phyloP scores from a whole-genome alignment of 2,113 vertebrate species.

The Neolamprologus falcicula region DNA sequence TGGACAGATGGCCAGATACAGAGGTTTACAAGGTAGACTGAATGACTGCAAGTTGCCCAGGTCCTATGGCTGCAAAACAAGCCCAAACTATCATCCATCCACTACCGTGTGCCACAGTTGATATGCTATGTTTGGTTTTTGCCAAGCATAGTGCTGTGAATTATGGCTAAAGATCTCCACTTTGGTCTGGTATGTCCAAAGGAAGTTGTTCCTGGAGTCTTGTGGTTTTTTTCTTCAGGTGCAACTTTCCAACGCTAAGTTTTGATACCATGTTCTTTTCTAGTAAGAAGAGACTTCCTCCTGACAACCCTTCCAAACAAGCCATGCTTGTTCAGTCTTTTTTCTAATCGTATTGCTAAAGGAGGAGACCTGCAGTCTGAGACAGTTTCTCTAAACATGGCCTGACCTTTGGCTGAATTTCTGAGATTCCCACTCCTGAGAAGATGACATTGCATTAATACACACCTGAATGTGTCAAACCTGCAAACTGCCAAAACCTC shows the following conservation, averaged over 20 bases:
- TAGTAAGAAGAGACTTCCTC: not conserved
- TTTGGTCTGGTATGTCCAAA: not conserved
- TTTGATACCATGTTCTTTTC: not conserved
- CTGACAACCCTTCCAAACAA: not conserved
- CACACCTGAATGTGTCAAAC: not conserved
- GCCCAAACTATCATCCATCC: not conserved
- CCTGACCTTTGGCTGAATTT: not conserved
- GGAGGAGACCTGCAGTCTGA: not conserved
- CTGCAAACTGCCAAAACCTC: not conserved
- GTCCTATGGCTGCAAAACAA: not conserved
- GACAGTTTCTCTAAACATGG: not conserved
- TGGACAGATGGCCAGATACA: not conserved
- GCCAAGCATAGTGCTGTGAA: not conserved
- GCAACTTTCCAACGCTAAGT: not conserved
- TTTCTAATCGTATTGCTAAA: not conserved
- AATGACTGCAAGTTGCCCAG: not conserved
- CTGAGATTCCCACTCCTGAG: not conserved
- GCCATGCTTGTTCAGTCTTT: not conserved
- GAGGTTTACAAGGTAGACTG: not conserved
- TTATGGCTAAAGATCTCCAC: not conserved
- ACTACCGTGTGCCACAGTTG: not conserved
- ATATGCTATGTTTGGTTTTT: not conserved
- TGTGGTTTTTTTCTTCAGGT: not conserved
- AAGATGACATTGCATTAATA: not conserved
- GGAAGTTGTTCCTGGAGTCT: not conserved